Conservation (phyloP, 2,888 invertebrate species). For the Epirrhoe tristata region DNA sequence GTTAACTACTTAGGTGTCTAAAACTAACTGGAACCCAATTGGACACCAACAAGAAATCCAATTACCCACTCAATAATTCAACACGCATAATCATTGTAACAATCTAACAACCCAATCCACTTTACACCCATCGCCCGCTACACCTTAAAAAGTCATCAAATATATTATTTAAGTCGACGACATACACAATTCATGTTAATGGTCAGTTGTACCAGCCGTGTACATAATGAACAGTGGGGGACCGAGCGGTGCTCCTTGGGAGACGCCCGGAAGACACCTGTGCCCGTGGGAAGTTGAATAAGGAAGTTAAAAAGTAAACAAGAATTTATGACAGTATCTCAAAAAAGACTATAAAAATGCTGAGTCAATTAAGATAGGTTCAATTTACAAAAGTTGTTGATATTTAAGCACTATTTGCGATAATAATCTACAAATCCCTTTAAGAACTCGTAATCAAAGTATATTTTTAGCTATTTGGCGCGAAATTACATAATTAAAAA, state of each 20-base stretch:
- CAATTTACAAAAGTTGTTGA: too few relatives aligned
- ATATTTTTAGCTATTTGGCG: too few relatives aligned
- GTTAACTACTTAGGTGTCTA: background rate
- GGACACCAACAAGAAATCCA: constrained; percentile 1
- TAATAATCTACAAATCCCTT: too few relatives aligned
- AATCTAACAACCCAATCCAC: constrained; percentile 39
- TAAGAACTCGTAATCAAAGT: too few relatives aligned
- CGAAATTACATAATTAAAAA: too few relatives aligned
- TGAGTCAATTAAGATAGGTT: too few relatives aligned
- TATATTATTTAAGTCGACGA: constrained; percentile 51
- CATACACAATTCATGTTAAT: constrained; percentile 61
- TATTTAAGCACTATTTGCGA: too few relatives aligned
- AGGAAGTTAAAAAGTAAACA: constrained; percentile 16
- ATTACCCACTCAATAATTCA: constrained; percentile 38
- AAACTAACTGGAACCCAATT: constrained; percentile 4
- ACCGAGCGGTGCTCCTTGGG: constrained; percentile 42
- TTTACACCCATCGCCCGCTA: constrained; percentile 37
- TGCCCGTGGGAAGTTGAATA: constrained; percentile 55
- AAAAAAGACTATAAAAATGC: too few relatives aligned
- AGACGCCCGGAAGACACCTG: constrained; percentile 53
- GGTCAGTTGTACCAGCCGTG: constrained; percentile 49
- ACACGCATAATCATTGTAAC: constrained; percentile 28
- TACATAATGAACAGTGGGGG: constrained; percentile 50
- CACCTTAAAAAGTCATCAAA: constrained; percentile 46
- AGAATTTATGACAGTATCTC: background rate